Conservation (phyloP, 2,113 vertebrate species). For the Pongo abelii region DNA sequence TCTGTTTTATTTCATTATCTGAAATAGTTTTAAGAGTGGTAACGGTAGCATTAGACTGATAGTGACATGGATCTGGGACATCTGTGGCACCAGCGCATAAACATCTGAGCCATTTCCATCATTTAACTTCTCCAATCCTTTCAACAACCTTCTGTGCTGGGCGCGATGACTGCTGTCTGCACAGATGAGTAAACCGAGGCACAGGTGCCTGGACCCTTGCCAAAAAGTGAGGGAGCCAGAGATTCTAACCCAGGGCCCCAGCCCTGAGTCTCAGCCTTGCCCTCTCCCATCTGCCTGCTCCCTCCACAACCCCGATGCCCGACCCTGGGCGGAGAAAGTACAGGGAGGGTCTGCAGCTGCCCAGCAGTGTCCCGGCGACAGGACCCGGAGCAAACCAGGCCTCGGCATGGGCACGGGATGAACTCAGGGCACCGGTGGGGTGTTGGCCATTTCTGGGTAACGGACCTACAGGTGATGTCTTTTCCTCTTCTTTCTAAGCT, state of each 20-base stretch:
- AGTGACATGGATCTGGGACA: accelerated
- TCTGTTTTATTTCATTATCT: background rate
- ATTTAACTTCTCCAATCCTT: background rate
- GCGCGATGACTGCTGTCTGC: accelerated
- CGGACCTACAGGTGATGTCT: background rate
- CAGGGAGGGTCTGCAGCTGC: background rate
- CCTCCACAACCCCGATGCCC: accelerated
- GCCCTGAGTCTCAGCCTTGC: background rate
- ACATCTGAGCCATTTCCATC: accelerated
- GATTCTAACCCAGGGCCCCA: no score
- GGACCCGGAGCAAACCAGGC: accelerated
- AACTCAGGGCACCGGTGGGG: no score
- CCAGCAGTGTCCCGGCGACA: background rate
- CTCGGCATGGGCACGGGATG: accelerated
- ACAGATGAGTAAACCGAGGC: background rate
- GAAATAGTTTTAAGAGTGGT: accelerated
- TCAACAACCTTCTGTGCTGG: background rate
- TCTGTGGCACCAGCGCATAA: accelerated
- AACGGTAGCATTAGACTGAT: accelerated
- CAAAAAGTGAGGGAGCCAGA: no score
- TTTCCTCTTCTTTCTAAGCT: background rate
- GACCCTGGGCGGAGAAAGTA: background rate
- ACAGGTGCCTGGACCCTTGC: background rate
- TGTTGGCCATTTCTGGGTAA: background rate
- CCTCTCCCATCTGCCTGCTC: background rate